A percentile compares a stretch with the other conserved stretches of the same genome.
Evolutionary conservation across 2,113 vertebrate genomes (phyloP).

Genomic region (Phalacrocorax aristotelis): DNA sequence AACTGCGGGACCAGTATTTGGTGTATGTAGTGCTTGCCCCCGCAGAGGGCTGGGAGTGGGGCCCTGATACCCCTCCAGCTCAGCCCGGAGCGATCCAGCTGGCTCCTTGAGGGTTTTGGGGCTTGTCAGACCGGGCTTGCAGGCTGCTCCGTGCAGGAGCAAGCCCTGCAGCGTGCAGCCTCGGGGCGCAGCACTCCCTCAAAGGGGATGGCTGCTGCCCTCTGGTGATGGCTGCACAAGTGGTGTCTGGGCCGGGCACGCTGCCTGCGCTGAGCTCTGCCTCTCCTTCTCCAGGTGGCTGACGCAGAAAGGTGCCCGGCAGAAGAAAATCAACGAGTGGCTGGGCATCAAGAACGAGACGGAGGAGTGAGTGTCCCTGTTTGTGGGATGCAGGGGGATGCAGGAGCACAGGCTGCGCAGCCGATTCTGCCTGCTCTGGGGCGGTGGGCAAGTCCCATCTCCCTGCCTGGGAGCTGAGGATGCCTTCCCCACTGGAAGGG

Average conservation of each 20-base stretch:
- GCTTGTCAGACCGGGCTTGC: background rate
- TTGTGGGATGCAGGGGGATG: background rate
- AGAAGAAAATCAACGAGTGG: conserved; percentile 86
- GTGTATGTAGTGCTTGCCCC: conserved; percentile 69
- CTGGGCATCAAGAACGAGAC: conserved; percentile 81
- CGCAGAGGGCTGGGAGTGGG: background rate
- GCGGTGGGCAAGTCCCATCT: background rate
- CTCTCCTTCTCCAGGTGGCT: conserved; percentile 73
- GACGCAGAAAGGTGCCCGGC: conserved; percentile 80
- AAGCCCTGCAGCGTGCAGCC: background rate
- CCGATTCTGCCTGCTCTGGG: background rate
- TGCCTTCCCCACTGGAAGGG: background rate
- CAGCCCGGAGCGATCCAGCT: background rate
- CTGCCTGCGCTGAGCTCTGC: background rate
- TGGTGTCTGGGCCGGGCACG: accelerated
- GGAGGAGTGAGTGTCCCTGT: conserved; percentile 75
- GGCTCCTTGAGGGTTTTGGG: background rate
- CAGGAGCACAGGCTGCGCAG: background rate
- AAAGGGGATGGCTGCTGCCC: background rate
- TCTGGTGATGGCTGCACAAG: background rate
- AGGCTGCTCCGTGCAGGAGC: background rate
- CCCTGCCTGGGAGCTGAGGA: background rate
- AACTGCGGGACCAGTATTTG: conserved; percentile 82
- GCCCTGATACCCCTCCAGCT: background rate
- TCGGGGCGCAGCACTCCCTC: background rate